Evolutionary conservation across 2,888 invertebrate species (phyloP).

Genomic region (Meta bourneti): DNA sequence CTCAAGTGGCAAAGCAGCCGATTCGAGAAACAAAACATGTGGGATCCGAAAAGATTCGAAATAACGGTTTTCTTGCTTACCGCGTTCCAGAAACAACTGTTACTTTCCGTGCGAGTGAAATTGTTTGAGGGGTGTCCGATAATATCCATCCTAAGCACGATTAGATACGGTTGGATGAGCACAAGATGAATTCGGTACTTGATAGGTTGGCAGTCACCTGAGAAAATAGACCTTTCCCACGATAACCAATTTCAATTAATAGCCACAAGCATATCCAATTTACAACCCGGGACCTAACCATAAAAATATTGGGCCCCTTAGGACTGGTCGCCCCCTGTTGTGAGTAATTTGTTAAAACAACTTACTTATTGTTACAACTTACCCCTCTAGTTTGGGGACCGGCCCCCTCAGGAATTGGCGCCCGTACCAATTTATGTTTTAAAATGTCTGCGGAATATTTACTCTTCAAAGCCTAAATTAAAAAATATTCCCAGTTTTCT

Average conservation of each 20-base stretch:
- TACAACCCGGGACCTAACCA: no score
- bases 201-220: background rate
- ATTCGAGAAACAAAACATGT: slow-evolving; percentile 45
- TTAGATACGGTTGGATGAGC: slow-evolving; percentile 37
- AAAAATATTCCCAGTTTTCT: no score
- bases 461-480: no score
- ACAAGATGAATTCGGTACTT: slow-evolving; percentile 15
- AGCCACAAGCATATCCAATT: no score
- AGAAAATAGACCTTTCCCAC: slow-evolving; percentile 49
- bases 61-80: slow-evolving; percentile 51
- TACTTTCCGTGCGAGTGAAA: background rate
- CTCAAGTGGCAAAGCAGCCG: slow-evolving; percentile 30
- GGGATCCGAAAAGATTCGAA: slow-evolving; percentile 21
- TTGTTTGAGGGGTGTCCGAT: background rate
- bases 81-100: background rate
- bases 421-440: no score
- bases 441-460: no score
- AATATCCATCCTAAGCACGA: slow-evolving; percentile 2
- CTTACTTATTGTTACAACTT: no score
- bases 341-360: no score
- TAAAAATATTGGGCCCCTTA: no score
- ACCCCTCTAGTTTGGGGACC: no score
- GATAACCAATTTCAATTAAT: background rate
- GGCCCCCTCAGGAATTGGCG: no score
- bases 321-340: no score